Conservation (phyloP, 1,140 invertebrate species). For the Sycophila sp. region DNA sequence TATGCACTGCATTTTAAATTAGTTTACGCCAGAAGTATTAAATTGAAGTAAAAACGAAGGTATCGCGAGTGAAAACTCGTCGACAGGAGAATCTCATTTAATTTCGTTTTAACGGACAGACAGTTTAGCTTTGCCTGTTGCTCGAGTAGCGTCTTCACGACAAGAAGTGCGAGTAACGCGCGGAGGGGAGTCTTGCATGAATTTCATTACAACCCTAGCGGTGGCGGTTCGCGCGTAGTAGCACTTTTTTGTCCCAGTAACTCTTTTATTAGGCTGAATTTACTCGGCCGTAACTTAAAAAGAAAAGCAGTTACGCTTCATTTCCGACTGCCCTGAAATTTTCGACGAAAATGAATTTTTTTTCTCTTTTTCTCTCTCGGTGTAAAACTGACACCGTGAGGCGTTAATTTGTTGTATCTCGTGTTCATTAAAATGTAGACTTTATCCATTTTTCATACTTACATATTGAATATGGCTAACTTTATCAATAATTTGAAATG, state of each 20-base stretch:
- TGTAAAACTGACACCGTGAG: too few species aligned
- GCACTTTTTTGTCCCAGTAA: not conserved
- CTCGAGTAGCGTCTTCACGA: not conserved
- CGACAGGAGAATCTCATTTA: conserved; percentile 32
- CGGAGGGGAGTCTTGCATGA: not conserved
- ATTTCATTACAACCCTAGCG: conserved; percentile 18
- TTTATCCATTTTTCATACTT: too few species aligned
- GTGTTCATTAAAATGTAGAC: too few species aligned
- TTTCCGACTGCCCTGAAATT: not conserved
- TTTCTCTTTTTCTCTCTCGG: not conserved
- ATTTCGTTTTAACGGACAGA: conserved; percentile 30
- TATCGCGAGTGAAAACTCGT: conserved; percentile 11
- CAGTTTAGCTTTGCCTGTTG: conserved; percentile 29
- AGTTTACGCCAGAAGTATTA: conserved; percentile 11
- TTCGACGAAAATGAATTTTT: not conserved
- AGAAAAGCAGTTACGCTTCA: not conserved
- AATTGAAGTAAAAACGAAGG: conserved; percentile 21
- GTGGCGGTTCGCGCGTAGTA: not conserved
- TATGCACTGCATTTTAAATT: conserved; percentile 21
- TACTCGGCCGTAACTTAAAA: not conserved
- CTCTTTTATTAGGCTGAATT: conserved; percentile 15
- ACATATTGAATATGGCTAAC: too few species aligned
- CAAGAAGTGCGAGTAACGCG: conserved; percentile 5
- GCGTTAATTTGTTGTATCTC: too few species aligned
- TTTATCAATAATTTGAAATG: too few species aligned